Evolutionary conservation across 2,113 vertebrate genomes (phyloP), one percentile per base, ranked within the genome.

Genomic region (Salminus brasiliensis): DNA sequence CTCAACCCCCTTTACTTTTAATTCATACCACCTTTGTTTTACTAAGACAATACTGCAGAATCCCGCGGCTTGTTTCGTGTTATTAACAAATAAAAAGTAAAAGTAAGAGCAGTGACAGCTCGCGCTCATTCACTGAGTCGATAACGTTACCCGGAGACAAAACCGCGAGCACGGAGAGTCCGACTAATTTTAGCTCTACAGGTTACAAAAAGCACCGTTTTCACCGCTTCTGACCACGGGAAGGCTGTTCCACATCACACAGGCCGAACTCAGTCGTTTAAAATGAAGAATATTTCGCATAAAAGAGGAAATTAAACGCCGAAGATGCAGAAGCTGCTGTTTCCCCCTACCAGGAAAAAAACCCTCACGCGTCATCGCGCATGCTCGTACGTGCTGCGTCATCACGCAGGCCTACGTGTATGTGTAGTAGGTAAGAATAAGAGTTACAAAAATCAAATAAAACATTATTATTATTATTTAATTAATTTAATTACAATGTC

Each of bases 301-400:
- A 66, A 66, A 66, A 13, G 21, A 36, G 1, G 11, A 39, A 23
- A 66, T 10, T 11, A 25, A 10, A 63, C 29, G 18, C 30, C 60
- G 30, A n/a, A 36, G 9, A 39, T 8, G 5, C 71, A 59, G 55
- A 53, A 57, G 53, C 52, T 68, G 36, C 67, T 80, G 41, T 68
- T 80, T 27, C 70, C 78, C 65, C 73, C 71, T 43, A 55, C 72
- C 67, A 45, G 49, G 60, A 34, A 71, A 74, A 67, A 74, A 57
- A 63, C n/a, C n/a, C 67, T 47, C 78, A 47, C 74, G 63, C 78
- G 78, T 80, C 78, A 74, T 68, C 71, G 66, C 52, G 53, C 34
- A 36, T n/a, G 43, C 70, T 23, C 60, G 34, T 72, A 74, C 70
- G 70, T 49, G 59, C 68, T 66, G 32, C 36, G 45, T 32, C 57